Base-by-base conservation (phyloP, 1,140 invertebrate genomes). In the Musca vetustissima region DNA sequence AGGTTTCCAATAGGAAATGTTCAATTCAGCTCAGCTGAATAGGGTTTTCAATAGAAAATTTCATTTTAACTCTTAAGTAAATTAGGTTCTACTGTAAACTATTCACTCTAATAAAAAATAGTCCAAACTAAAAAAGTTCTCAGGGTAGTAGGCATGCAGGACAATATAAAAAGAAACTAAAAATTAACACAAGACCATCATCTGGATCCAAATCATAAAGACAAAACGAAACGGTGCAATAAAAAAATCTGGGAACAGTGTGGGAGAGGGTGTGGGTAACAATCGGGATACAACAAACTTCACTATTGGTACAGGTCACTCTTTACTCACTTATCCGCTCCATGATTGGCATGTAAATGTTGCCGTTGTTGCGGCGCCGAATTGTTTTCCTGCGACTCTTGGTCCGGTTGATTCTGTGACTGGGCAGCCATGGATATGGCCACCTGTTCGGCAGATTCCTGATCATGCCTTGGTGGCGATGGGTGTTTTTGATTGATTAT, bases 401-500 rank as follows among this genome's bases (percentile, higher is more conserved):
- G 22, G 32, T 0, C 22, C 28, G 19, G 36, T 50, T 50, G 68
- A 48, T 28, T 21, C 48, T 55, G 36, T 64, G 19, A 36, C 71
- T 21, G 70, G 19, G 8, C n/a, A 59, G 55, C 21, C 13, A 52
- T 21, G n/a, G 52, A 2, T 14, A 43, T 43, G 13, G 11, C 2
- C 11, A 13, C 36, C 11, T 36, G 13, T n/a, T 36, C 15, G n/a
- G 19, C 13, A 24, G 53, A 24, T 28, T 48, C 65, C 49, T 65
- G 67, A 48, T 71, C 69, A 1, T 77, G 75, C 53, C 75, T 72
- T 52, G 78, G 74, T 28, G 75, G 76, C 24, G 78, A 75, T 32
- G 78, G 78, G 64, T 79, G 75, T 66, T 80, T 80, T 43, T 43
- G 36, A 70, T 80, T 78, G 32, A 80, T 70, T 72, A 79, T 79